Evolutionary conservation across 1,140 invertebrate genomes (phyloP), one percentile per base, ranked within the genome.

Genomic region (Microplitis mediator): DNA sequence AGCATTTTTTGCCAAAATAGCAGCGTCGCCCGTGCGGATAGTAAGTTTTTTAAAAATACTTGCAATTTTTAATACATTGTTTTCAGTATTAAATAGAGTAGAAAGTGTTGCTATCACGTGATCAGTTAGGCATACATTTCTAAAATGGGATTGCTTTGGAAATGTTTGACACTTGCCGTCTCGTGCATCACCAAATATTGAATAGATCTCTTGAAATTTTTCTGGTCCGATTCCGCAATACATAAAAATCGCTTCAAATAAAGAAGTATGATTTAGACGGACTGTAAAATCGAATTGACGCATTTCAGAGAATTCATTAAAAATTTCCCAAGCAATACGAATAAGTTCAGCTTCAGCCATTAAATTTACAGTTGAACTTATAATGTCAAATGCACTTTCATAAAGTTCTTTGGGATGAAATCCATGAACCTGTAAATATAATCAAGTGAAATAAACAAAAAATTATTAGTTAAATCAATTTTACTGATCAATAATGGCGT

Each of bases 381-480:
- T 93, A 74, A 98, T 96, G 83, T 99, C 97, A 87, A 98, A 98
- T 3, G 95, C 94, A 87, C 95, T 97, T 85, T 98, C 96, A 71
- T 93, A 93, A 4, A 95, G 88, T 87, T 98, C 95, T 75, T 92
- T 90, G 0, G 97, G 97, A 88, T 97, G 95, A 78, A 95, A 93
- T 6, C 95, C 94, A 77, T 91, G 90, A 52, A 81, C 79, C 85
- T 87, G 50, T 0, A 74, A 58, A 56, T 68, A 35, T 35, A 54
- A 60, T 68, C 14, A 2, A 62, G 23, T 16, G 31, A 60, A 8
- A 31, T n/a, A n/a, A 45, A 31, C 14, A 14, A 45, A 71, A 62
- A 66, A 32, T 39, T 72, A 74, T 45, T 54, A 62, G 69, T 58
- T 39, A 66, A 51, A 34, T 36, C 64, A 34, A 54, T 31, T 58